Base-by-base conservation (phyloP, 2,797 vertebrate species). In the Monodelphis domestica region DNA sequence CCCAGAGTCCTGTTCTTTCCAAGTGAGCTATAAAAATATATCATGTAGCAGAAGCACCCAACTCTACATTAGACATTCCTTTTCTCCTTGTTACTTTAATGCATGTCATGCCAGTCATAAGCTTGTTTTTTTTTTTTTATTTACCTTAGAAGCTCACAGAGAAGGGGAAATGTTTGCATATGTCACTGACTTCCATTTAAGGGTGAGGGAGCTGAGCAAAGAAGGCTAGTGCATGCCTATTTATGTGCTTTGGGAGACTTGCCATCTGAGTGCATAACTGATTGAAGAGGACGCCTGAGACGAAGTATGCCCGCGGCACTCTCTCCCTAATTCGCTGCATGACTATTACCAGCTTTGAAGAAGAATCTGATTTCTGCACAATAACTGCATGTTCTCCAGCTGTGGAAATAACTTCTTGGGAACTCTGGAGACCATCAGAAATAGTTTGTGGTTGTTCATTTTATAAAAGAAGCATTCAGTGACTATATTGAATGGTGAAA, bases 381-480 rank as follows among this genome's bases (percentile, higher is more conserved):
- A 87, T 93, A 92, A 89, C 90, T 94, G 10, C 90, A 28, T 91
- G 89, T 89, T 95, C 54, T 89, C 89, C 89, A 90, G 91, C 78
- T 96, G 54, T 91, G 59, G 87, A 93, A 95, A 97, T 93, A 96
- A 55, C 92, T 93, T 93, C 96, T 94, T 91, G 88, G 29, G 88
- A 94, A 70, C 54, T 59, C 87, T 89, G 59, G 90, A 53, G 95
- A 56, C 78, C 24, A 51, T 33, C 38, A 52, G 53, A 92, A 96
- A 89, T 88, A 93, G 53, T 11, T 89, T 94, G 87, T 38, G 38
- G 91, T 93, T 95, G 94, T 92, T 96, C 91, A 87, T 93, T 88
- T 95, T 56, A 45, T 93, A 78, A 95, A 96, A 90, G 38, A 94
- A 93, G 91, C 93, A 91, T 50, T 95, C 92, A 59, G 70, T 91